Evolutionary conservation across 1,140 invertebrate genomes (phyloP).

Genomic region (Solenopsis fugax): DNA sequence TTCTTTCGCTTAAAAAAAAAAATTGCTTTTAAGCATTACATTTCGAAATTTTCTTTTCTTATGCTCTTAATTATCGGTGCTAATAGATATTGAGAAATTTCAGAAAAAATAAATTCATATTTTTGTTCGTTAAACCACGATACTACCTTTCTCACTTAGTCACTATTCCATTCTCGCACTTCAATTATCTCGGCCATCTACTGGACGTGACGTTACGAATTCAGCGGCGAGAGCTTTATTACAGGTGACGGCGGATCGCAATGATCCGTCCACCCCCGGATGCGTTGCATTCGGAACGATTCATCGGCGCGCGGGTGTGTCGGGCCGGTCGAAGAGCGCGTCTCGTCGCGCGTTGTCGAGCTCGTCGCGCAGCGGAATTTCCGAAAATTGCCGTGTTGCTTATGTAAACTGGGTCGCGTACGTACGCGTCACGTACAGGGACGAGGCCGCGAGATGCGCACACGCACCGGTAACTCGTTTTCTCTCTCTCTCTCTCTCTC

Average conservation of each 20-base stretch:
- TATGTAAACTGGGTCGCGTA: conserved; percentile 51
- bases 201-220: conserved; percentile 38
- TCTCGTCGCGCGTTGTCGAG: conserved; percentile 4
- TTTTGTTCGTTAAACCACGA: not conserved
- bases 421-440: conserved; percentile 15
- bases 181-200: conserved; percentile 34
- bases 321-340: not conserved
- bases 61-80: not conserved
- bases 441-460: not conserved
- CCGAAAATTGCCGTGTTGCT: conserved; percentile 50
- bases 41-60: not conserved
- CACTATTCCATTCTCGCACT: not conserved
- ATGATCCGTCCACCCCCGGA: conserved; percentile 38
- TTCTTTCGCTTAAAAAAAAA: not conserved
- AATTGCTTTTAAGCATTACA: not conserved
- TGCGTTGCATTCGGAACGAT: conserved; percentile 33
- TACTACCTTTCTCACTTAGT: conserved; percentile 5
- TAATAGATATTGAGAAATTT: not conserved
- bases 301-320: not conserved
- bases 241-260: conserved; percentile 27
- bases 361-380: conserved; percentile 23
- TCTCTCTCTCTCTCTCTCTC: no score
- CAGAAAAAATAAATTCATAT: not conserved
- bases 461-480: conserved; percentile 12
- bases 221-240: conserved; percentile 43